phyloP scores from a whole-genome alignment of 2,888 invertebrate species.

The Drepanosiphum platanoidis region DNA sequence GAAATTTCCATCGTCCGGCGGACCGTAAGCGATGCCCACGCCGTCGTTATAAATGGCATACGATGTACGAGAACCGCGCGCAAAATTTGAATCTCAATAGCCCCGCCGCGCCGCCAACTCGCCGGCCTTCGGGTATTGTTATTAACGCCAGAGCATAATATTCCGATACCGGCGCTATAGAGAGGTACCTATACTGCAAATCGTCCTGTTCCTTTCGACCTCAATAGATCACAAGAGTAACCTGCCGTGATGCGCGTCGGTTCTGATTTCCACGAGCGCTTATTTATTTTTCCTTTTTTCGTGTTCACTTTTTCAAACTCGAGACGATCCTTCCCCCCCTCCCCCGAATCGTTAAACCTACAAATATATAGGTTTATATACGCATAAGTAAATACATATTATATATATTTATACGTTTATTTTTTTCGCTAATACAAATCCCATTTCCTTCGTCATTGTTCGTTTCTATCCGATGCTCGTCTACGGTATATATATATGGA shows the following conservation, averaged over 20 bases:
- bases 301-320: background rate
- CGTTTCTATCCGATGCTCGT: background rate
- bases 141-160: too few species aligned
- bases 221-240: too few species aligned
- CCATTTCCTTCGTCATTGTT: background rate
- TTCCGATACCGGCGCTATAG: too few species aligned
- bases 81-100: background rate
- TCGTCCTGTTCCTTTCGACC: background rate
- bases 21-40: background rate
- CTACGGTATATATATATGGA: too few species aligned
- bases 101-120: too few species aligned
- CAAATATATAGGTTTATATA: too few species aligned
- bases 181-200: background rate
- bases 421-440: background rate
- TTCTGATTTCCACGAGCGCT: background rate
- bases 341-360: background rate
- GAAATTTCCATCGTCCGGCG: background rate
- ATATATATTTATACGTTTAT: too few species aligned
- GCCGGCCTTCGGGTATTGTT: too few species aligned
- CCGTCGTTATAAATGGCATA: too few species aligned
- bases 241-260: too few species aligned
- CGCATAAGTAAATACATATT: too few species aligned
- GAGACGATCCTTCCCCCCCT: too few species aligned
- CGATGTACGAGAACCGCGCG: background rate
- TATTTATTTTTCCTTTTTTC: background rate